phyloP scores from a whole-genome alignment of 2,888 invertebrate genomes.

The Resseliella maxima region DNA sequence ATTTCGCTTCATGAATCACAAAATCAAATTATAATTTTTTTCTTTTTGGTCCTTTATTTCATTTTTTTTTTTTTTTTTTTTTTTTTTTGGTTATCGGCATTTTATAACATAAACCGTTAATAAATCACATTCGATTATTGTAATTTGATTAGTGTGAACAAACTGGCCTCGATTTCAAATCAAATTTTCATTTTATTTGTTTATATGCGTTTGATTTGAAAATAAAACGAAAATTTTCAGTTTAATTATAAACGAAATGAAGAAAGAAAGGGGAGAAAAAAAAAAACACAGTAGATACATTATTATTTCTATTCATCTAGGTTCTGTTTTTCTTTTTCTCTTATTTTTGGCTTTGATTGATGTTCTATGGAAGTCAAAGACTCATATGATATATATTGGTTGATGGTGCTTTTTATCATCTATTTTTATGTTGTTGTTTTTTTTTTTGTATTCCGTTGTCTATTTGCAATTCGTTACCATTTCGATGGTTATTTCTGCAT shows the following conservation, averaged over 20 bases:
- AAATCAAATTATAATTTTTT: slow-evolving; percentile 25
- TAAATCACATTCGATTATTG: slow-evolving; percentile 42
- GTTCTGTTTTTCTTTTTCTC: background rate
- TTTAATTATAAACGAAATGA: background rate
- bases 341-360: slow-evolving; percentile 8
- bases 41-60: slow-evolving; percentile 42
- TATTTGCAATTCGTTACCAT: background rate
- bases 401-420: background rate
- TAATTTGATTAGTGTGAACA: slow-evolving; percentile 11
- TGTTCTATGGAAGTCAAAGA: slow-evolving; percentile 12
- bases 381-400: background rate
- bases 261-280: too few species aligned
- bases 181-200: background rate
- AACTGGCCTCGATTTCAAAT: slow-evolving; percentile 30
- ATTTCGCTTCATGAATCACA: slow-evolving; percentile 19
- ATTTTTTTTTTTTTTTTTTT: background rate
- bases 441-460: background rate
- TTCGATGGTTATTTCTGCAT: background rate
- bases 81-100: slow-evolving; percentile 2
- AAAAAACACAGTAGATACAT: background rate
- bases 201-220: background rate
- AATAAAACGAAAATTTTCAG: background rate
- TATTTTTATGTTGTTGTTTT: background rate
- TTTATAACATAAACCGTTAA: slow-evolving; percentile 7
- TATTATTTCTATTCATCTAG: background rate